Percentiles rank a stretch among this genome's conserved stretches.
Evolutionary conservation across 2,888 invertebrate species (phyloP).

Genomic region (Aquatica leii): DNA sequence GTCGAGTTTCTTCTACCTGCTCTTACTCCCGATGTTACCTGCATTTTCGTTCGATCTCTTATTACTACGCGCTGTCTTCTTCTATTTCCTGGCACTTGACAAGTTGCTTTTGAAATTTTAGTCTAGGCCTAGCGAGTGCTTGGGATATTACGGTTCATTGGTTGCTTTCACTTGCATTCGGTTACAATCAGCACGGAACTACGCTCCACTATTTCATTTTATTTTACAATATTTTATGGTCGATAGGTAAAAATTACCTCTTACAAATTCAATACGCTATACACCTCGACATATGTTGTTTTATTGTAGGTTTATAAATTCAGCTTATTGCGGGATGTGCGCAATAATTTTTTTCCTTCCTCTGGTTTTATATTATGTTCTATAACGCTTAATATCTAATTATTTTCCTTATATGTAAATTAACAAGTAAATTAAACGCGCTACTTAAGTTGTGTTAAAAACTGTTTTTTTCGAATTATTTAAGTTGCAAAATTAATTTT

Average conservation of each 20-base stretch:
- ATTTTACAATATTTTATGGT: constrained; percentile 3
- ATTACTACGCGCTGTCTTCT: constrained; percentile 46
- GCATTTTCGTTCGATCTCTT: constrained; percentile 52
- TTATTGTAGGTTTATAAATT: too few relatives aligned
- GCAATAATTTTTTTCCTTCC: too few relatives aligned
- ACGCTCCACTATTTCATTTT: neutral
- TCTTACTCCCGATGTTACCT: constrained; percentile 49
- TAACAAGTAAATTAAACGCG: too few relatives aligned
- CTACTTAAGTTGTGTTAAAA: too few relatives aligned
- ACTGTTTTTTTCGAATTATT: too few relatives aligned
- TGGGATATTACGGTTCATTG: constrained; percentile 45
- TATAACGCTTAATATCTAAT: too few relatives aligned
- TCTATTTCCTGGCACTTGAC: constrained; percentile 59
- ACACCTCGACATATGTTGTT: neutral
- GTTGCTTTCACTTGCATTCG: constrained; percentile 44
- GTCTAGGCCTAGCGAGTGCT: constrained; percentile 49
- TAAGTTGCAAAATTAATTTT: too few relatives aligned
- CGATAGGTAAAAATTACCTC: constrained; percentile 2
- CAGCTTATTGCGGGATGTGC: too few relatives aligned
- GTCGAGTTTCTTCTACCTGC: constrained; percentile 36
- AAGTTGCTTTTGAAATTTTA: constrained; percentile 61
- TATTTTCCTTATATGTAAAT: too few relatives aligned
- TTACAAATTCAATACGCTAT: neutral
- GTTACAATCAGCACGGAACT: constrained; percentile 18
- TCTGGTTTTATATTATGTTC: too few relatives aligned